Percentiles rank a stretch among this genome's conserved stretches.
These are phyloP conservation scores for Drosophila aldrichi DNA, from an alignment of 2,888 invertebrate species.

Conservation along the genomic window DNA sequence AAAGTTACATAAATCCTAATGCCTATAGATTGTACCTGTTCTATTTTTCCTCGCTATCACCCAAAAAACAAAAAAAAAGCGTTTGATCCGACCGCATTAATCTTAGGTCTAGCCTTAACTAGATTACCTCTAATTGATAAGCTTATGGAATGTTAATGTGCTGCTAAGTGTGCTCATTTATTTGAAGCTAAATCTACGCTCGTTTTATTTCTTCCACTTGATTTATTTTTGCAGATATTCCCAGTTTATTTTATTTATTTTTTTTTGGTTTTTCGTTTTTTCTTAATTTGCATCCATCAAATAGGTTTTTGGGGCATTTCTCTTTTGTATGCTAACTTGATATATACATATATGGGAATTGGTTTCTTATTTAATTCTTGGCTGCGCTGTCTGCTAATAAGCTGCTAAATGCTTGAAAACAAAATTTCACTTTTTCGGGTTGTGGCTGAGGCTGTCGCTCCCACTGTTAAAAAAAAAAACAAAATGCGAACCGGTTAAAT, in stretches of 20 bases:
- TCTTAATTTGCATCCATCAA: constrained; percentile 38
- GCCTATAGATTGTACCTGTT: neutral
- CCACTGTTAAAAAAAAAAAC: constrained; percentile 22
- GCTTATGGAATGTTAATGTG: constrained; percentile 19
- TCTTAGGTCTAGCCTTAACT: neutral
- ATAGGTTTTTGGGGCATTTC: constrained; percentile 44
- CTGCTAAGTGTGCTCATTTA: constrained; percentile 26
- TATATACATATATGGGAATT: constrained; percentile 35
- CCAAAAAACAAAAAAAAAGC: neutral
- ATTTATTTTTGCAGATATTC: constrained; percentile 46
- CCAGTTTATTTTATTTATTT: neutral
- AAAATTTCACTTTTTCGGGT: constrained; percentile 74
- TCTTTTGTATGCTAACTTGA: constrained; percentile 18
- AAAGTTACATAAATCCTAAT: neutral
- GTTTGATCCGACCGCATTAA: constrained; percentile 5
- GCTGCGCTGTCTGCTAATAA: constrained; percentile 45
- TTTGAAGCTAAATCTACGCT: constrained; percentile 4
- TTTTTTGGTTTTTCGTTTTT: neutral
- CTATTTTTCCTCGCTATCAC: neutral
- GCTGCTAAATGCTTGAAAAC: constrained; percentile 73
- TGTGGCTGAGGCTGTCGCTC: constrained; percentile 17
- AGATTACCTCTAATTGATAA: neutral
- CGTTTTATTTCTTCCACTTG: constrained; percentile 20
- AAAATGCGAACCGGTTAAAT: constrained; percentile 64
- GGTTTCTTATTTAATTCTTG: constrained; percentile 48